These are phyloP conservation scores for Geotrupes spiniger DNA, from an alignment of 2,888 invertebrate genomes.

Conservation along the genomic window DNA sequence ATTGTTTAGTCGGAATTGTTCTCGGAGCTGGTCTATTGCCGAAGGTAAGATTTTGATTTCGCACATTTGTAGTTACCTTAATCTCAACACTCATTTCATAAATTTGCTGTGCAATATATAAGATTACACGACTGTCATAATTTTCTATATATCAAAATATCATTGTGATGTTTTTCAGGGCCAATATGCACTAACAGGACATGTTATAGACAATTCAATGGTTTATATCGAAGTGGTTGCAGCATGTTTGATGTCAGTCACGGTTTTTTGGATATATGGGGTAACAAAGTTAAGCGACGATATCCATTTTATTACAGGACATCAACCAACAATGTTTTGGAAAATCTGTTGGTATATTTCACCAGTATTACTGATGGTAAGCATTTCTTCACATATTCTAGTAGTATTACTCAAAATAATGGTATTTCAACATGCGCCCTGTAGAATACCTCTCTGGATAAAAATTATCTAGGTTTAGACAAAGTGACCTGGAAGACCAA, in stretches of 20 bases:
- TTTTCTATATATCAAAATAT: too few species aligned
- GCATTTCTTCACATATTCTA: conserved; percentile 1
- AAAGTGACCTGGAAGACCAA: too few species aligned
- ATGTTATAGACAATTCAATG: conserved; percentile 9
- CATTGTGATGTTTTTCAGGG: neutral
- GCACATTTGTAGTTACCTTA: too few species aligned
- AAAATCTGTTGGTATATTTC: conserved; percentile 24
- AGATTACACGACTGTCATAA: too few species aligned
- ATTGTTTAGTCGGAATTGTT: conserved; percentile 15
- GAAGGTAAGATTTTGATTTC: neutral
- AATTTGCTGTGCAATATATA: too few species aligned
- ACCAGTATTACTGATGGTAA: conserved; percentile 15
- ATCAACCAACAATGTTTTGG: conserved; percentile 27
- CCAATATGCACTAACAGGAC: conserved; percentile 5
- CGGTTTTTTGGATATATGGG: conserved; percentile 26
- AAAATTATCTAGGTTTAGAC: too few species aligned
- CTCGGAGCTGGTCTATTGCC: conserved; percentile 13
- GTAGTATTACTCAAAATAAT: too few species aligned
- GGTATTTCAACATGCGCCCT: too few species aligned
- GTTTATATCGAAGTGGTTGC: conserved; percentile 6
- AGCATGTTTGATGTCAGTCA: conserved; percentile 4
- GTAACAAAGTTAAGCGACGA: conserved; percentile 25
- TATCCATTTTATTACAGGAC: conserved; percentile 24
- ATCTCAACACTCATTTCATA: too few species aligned
- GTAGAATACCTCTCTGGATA: too few species aligned